phyloP scores from a whole-genome alignment of 2,888 invertebrate species.

The Spisula solida region DNA sequence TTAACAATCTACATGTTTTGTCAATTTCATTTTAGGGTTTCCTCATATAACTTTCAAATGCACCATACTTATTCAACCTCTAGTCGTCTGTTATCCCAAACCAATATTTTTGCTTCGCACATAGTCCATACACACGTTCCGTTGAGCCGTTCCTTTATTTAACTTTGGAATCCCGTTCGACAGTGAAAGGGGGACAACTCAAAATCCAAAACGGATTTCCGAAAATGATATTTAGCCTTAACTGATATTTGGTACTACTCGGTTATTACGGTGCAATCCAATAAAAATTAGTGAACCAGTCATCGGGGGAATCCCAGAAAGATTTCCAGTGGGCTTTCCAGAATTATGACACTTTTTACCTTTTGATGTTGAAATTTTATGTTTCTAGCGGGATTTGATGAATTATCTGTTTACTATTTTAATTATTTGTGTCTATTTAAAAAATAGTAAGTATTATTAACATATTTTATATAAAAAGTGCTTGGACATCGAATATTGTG shows the following conservation, averaged over 20 bases:
- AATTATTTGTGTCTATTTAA: background rate
- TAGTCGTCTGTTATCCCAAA: no score
- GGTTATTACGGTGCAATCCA: background rate
- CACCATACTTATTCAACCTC: no score
- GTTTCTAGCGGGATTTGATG: background rate
- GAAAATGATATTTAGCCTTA: no score
- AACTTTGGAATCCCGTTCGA: no score
- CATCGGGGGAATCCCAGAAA: constrained; percentile 18
- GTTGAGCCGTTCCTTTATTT: no score
- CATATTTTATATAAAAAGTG: background rate
- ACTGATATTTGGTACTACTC: background rate
- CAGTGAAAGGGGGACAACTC: no score
- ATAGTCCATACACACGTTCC: no score
- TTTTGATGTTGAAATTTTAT: background rate
- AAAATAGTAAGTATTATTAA: background rate
- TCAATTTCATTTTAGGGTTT: no score
- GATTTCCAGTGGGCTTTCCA: background rate
- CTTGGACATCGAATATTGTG: background rate
- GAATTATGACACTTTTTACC: background rate
- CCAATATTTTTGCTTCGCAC: no score
- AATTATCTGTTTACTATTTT: background rate
- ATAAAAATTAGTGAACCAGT: background rate
- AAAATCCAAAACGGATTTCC: no score
- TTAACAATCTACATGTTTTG: no score
- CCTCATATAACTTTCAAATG: no score